Percentiles rank a stretch among this genome's conserved stretches.
Evolutionary conservation across 2,113 vertebrate species (phyloP).

Genomic region (Petrocephalus zakoni): DNA sequence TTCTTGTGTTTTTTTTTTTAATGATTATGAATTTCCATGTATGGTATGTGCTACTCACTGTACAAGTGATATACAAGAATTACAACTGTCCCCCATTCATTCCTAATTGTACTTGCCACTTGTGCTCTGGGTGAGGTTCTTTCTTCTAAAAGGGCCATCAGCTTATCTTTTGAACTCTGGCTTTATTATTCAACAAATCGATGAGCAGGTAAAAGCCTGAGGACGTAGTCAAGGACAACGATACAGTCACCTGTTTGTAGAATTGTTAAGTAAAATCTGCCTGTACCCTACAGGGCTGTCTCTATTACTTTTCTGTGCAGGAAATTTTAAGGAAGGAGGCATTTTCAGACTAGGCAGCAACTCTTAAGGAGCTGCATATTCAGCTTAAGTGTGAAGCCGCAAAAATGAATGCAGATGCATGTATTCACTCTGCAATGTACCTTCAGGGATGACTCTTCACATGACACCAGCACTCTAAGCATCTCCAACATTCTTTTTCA

Average conservation of each 20-base stretch:
- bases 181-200: background rate
- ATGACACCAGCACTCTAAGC: background rate
- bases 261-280: background rate
- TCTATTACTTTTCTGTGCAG: background rate
- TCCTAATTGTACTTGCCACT: background rate
- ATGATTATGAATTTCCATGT: background rate
- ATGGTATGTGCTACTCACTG: background rate
- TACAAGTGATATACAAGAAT: background rate
- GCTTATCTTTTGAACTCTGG: background rate
- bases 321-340: background rate
- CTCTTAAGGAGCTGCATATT: background rate
- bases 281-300: background rate
- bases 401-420: background rate
- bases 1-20: background rate
- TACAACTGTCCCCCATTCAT: background rate
- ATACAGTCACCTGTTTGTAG: background rate
- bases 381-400: background rate
- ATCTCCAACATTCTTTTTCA: background rate
- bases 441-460: background rate
- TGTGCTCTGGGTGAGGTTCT: background rate
- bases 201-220: background rate
- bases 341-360: background rate
- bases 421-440: background rate
- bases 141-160: background rate
- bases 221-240: background rate